Evolutionary conservation across 2,888 invertebrate species (phyloP), one percentile per base, ranked within the genome.

Genomic region (Chouioia cunea): DNA sequence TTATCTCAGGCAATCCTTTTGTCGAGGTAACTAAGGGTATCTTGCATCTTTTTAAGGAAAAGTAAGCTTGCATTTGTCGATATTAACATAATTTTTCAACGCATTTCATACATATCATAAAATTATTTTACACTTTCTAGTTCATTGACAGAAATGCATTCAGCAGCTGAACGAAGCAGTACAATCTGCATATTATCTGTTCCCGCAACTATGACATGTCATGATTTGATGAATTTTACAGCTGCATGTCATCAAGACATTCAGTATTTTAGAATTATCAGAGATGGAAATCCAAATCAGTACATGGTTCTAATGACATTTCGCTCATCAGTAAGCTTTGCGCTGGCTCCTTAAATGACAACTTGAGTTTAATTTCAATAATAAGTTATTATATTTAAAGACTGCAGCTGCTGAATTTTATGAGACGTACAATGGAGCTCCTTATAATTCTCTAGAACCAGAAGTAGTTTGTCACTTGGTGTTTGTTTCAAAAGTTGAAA

Each of bases 11-110:
- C 3, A 99, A 99, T 88, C 99, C 98, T 0, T 92, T 94, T 79
- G 96, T 99, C 0, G 99, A 99, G 87, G 93, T 97, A 46, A 97
- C 97, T 0, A 96, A 97, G 85, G 99, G 99, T 48, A 93, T 99
- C 57, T 88, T 99, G 70, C 99, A 99, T 89, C 88, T 99, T 20
- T 99, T 97, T 85, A 99, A 98, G 85, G 97, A 98, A 85, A 96
- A 97, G 97, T 97, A 87, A 87, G 90, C 87, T 74, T 14, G 22
- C 22, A 36, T 6, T 44, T 53, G 15, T 48, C 47, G 16, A 6
- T 48, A 65, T 58, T 43, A n/a, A 36, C 18, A 59, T 27, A 36
- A 36, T 4, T 36, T 36, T 10, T 36, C 2, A 36, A 10, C 6
- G 12, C 1, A 36, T 36, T 1, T 36, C 12, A 75, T 10, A 36